Base-by-base conservation (phyloP, 2,113 vertebrate genomes). In the Leptocoma aspasia region DNA sequence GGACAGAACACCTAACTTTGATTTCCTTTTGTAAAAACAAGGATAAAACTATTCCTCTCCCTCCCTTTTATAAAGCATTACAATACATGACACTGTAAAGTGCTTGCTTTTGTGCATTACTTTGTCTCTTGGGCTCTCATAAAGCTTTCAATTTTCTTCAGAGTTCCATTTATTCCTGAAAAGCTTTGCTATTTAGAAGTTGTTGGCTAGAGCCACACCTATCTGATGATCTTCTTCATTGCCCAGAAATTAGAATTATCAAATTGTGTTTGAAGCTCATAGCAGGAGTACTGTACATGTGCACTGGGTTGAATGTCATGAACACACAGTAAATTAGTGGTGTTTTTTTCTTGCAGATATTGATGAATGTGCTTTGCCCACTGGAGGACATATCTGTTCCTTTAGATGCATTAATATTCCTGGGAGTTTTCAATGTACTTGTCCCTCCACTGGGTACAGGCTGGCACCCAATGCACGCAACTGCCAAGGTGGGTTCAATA, bases 291-390 rank as follows among this genome's bases (percentile, higher is more conserved):
- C 20, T 1, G 0, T 27, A 11, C 9, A 0, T 6, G 13, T 35
- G 13, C 10, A 4, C 54, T n/a, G 49, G 31, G 20, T 30, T 52
- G n/a, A 70, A 42, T 28, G 8, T 15, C 44, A 8, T 18, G 52
- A 66, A 15, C 28, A 20, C 13, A 17, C 1, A 73, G 22, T 47
- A 52, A 86, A 78, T 66, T 6, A 13, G 15, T 20, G 69, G 2
- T 61, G 14, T 22, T 80, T 81, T 80, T 92, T 65, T 66, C 20
- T 16, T 95, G 78, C 96, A 99, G 99, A 99, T 89, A 99, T 99
- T 11, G 99, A 99, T 49, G 99, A 99, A 93, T 99, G 99, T 26
- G 99, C 99, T 44, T 97, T 99, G 82, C 99, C 99, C 70, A 99
- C 99, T 1, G 99, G 99, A 69, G 99, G 99, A 39, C 99, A 99